These are phyloP conservation scores for Eulimnadia texana DNA, from an alignment of 1,140 invertebrate species.

Conservation along the genomic window DNA sequence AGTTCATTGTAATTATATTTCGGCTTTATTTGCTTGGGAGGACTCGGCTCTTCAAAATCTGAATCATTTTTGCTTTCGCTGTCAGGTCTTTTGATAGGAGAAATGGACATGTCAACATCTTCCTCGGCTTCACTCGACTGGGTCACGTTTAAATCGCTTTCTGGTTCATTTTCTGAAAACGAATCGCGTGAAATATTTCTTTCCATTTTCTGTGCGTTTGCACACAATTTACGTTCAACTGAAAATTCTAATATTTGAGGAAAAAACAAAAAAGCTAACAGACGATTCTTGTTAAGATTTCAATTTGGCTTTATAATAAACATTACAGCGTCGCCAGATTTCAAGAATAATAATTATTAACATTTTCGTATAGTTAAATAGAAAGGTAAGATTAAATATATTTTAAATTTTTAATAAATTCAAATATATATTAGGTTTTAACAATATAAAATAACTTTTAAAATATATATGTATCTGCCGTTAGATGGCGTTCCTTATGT, in stretches of 20 bases:
- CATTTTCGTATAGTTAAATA: too few species aligned
- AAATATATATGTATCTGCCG: too few species aligned
- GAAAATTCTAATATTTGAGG: not conserved
- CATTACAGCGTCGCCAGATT: too few species aligned
- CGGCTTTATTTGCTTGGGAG: not conserved
- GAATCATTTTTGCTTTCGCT: not conserved
- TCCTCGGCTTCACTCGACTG: slow-evolving; percentile 7
- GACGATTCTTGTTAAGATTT: too few species aligned
- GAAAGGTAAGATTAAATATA: too few species aligned
- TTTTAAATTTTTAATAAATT: not conserved
- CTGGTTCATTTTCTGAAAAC: not conserved
- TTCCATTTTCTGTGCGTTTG: too few species aligned
- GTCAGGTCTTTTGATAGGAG: not conserved
- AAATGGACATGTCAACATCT: not conserved
- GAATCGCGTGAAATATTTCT: not conserved
- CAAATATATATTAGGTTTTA: not conserved
- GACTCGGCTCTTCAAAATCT: slow-evolving; percentile 3
- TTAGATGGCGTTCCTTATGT: too few species aligned
- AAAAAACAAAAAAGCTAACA: too few species aligned
- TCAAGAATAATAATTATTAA: too few species aligned
- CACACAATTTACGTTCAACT: too few species aligned
- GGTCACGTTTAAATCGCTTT: slow-evolving; percentile 7
- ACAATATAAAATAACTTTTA: not conserved
- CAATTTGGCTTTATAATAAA: too few species aligned
- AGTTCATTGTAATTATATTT: slow-evolving; percentile 7